Conservation (phyloP, 2,797 vertebrate genomes). For the Danio jaintianensis region DNA sequence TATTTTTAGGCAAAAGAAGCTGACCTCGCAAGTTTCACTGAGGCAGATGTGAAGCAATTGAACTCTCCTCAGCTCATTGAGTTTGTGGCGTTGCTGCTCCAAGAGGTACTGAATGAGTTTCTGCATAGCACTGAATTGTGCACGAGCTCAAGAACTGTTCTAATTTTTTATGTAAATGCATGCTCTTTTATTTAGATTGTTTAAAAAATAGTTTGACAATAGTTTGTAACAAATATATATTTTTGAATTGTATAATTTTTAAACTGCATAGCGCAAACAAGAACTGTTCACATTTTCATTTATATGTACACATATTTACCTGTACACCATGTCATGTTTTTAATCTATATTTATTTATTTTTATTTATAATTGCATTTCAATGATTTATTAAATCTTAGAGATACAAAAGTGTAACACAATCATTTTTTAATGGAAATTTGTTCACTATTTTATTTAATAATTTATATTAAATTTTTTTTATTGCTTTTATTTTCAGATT, state of each 20-base stretch:
- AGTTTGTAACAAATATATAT: too few relatives aligned
- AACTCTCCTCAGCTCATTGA: constrained; percentile 93
- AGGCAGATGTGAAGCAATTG: constrained; percentile 83
- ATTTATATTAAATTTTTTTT: too few relatives aligned
- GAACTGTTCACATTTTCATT: neutral
- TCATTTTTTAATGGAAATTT: too few relatives aligned
- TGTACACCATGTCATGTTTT: neutral
- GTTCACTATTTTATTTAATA: too few relatives aligned
- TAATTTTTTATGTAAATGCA: neutral
- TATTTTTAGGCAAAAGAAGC: constrained; percentile 83
- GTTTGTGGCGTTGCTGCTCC: constrained; percentile 88
- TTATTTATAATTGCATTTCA: neutral
- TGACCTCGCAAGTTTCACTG: constrained; percentile 82
- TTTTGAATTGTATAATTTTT: too few relatives aligned
- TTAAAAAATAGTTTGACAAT: too few relatives aligned
- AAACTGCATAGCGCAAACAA: too few relatives aligned
- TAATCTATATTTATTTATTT: neutral
- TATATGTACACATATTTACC: too few relatives aligned
- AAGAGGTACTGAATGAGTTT: constrained; percentile 79
- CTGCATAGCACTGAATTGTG: neutral
- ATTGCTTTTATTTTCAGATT: too few relatives aligned
- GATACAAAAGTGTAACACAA: too few relatives aligned
- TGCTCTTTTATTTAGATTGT: too few relatives aligned
- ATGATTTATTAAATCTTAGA: too few relatives aligned
- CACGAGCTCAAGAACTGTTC: neutral